phyloP scores from a whole-genome alignment of 2,797 vertebrate species.

The Alca torda region DNA sequence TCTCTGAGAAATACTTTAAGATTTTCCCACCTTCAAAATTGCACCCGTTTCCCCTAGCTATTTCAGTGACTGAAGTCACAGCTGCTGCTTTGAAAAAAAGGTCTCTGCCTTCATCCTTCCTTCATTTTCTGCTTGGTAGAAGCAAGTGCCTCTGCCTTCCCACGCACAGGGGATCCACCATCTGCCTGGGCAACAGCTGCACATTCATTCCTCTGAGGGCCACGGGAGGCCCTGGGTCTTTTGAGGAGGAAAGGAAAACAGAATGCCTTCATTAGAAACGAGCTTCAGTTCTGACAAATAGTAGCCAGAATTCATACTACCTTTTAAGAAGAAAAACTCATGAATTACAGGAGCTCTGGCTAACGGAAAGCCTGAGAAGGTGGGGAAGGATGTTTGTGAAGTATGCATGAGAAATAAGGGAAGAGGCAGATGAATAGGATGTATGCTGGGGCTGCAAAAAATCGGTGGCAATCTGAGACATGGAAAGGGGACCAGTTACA shows the following conservation, averaged over 20 bases:
- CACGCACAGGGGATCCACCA: not conserved
- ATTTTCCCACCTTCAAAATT: not conserved
- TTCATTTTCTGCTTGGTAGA: not conserved
- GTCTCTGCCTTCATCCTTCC: not conserved
- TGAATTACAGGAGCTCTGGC: not conserved
- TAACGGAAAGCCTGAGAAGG: not conserved
- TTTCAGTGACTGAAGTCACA: not conserved
- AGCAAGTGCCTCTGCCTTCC: not conserved
- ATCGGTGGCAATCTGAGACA: not conserved
- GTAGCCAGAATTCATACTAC: not conserved
- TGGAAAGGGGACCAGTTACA: not conserved
- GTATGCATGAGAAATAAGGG: not conserved
- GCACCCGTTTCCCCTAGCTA: not conserved
- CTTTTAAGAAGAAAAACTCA: not conserved
- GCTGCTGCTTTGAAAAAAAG: not conserved
- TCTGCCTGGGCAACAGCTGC: not conserved
- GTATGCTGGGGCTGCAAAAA: not conserved
- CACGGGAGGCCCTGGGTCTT: too few species aligned
- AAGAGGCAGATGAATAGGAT: not conserved
- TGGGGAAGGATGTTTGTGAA: not conserved
- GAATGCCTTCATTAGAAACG: not conserved
- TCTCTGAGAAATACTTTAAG: not conserved
- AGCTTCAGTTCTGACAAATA: not conserved
- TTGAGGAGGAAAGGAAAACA: not conserved
- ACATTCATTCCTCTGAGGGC: not conserved